These are phyloP conservation scores for Lomographa bimaculata DNA, from an alignment of 2,888 invertebrate species.

Conservation along the genomic window DNA sequence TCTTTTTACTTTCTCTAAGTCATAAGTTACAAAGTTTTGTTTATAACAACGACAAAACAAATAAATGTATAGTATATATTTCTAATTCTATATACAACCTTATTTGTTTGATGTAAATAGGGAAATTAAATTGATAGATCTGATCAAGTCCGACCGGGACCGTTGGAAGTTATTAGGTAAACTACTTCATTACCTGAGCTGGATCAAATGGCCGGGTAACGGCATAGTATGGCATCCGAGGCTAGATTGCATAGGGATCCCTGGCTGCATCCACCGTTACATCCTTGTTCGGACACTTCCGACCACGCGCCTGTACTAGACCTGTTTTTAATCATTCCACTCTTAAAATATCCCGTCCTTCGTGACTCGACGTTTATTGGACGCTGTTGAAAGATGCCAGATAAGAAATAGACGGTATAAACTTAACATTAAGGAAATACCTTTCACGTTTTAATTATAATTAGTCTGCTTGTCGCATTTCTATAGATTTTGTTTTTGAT, in stretches of 20 bases:
- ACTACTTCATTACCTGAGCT: slow-evolving; percentile 45
- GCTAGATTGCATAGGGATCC: slow-evolving; percentile 54
- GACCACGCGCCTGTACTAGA: slow-evolving; percentile 44
- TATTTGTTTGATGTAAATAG: neutral
- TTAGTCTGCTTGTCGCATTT: slow-evolving; percentile 8
- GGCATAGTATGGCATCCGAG: slow-evolving; percentile 46
- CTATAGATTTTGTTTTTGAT: too few species aligned
- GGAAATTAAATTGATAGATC: slow-evolving; percentile 6
- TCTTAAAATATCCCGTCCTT: slow-evolving; percentile 36
- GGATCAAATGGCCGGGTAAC: slow-evolving; percentile 45
- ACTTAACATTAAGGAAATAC: slow-evolving; percentile 24
- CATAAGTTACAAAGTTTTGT: slow-evolving; percentile 8
- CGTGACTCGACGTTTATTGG: slow-evolving; percentile 32
- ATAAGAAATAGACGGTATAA: slow-evolving; percentile 28
- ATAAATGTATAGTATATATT: too few species aligned
- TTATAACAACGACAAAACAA: too few species aligned
- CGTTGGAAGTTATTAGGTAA: slow-evolving; percentile 47
- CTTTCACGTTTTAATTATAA: slow-evolving; percentile 27
- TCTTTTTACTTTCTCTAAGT: slow-evolving; percentile 19
- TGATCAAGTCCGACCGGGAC: slow-evolving; percentile 15
- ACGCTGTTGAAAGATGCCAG: slow-evolving; percentile 23
- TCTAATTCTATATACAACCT: too few species aligned
- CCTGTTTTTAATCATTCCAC: slow-evolving; percentile 36
- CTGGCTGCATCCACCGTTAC: slow-evolving; percentile 58
- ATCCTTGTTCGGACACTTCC: slow-evolving; percentile 59